phyloP scores from a whole-genome alignment of 2,888 invertebrate genomes.

The Pollenia angustigena region DNA sequence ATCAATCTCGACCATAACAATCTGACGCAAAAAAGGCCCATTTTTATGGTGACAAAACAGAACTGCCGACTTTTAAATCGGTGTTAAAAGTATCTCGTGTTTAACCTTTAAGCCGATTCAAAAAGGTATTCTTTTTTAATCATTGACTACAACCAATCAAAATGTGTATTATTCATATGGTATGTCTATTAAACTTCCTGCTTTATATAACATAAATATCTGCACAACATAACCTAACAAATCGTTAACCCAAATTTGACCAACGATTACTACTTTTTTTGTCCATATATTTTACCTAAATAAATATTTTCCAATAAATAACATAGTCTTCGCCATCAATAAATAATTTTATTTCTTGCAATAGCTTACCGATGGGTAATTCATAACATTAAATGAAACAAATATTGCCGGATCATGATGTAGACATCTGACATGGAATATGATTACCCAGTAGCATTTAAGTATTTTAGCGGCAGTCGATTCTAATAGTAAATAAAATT shows the following conservation, averaged over 20 bases:
- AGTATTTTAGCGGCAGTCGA: conserved; percentile 35
- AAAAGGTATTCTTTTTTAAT: too few species aligned
- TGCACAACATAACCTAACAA: conserved; percentile 1
- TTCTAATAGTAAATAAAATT: conserved; percentile 55
- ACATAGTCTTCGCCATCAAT: conserved; percentile 44
- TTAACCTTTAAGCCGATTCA: too few species aligned
- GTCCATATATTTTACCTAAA: conserved; percentile 23
- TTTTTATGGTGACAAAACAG: too few species aligned
- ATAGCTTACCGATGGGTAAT: conserved; percentile 41
- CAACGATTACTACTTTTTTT: neutral
- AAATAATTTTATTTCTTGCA: conserved; percentile 32
- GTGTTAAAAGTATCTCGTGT: too few species aligned
- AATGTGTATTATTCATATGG: too few species aligned
- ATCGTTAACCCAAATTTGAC: conserved; percentile 46
- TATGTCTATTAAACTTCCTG: too few species aligned
- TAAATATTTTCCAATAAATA: conserved; percentile 47
- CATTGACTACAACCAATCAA: too few species aligned
- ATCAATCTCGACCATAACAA: too few species aligned
- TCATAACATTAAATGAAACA: conserved; percentile 63
- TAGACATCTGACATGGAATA: conserved; percentile 54
- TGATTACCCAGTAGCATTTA: conserved; percentile 71
- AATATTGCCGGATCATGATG: conserved; percentile 66
- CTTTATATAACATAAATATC: neutral
- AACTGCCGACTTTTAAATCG: too few species aligned
- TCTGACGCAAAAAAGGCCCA: too few species aligned